Evolutionary conservation across 2,797 vertebrate genomes (phyloP), one percentile per base, ranked within the genome.

Genomic region (Acomys russatus): DNA sequence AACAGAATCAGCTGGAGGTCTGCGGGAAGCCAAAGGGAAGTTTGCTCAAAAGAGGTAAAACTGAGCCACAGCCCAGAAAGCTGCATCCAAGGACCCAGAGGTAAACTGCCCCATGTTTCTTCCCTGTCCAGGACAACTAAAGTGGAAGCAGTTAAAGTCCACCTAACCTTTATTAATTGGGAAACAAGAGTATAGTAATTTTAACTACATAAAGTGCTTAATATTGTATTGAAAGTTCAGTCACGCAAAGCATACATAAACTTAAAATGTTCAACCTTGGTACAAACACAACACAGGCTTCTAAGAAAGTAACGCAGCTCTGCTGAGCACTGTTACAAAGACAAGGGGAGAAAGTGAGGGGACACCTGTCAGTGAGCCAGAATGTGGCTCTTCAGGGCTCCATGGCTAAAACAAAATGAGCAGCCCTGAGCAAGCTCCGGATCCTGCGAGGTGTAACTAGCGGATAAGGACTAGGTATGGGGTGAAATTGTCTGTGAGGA

Each of bases 161-260:
- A 92, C 77, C 82, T 82, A 74, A 83, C 63, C 44, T 51, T 80
- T 84, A 49, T 73, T 90, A 79, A 77, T 30, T 91, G 77, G 84
- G 44, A 88, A 93, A 94, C 30, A 87, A 54, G 66, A 9, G 17
- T 84, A 59, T 51, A 92, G 33, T 49, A n/a, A 89, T 91, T 96
- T 97, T 77, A 94, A 95, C 14, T 90, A n/a, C 33, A 76, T 68
- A 79, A 61, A 25, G 71, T 63, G 56, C n/a, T 70, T 30, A 85
- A 49, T 66, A 25, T 49, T 93, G 5, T 92, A 83, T 38, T 74
- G 7, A 25, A 95, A 93, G 44, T 86, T 90, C 35, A 77, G 25
- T 86, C 54, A 84, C 61, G 92, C 74, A 82, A 94, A 71, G 30
- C 61, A 77, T 38, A 91, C 90, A 9, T 56, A 91, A 91, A 9